These are phyloP conservation scores for Leucozona laternaria DNA, from an alignment of 2,888 invertebrate genomes.

Conservation along the genomic window DNA sequence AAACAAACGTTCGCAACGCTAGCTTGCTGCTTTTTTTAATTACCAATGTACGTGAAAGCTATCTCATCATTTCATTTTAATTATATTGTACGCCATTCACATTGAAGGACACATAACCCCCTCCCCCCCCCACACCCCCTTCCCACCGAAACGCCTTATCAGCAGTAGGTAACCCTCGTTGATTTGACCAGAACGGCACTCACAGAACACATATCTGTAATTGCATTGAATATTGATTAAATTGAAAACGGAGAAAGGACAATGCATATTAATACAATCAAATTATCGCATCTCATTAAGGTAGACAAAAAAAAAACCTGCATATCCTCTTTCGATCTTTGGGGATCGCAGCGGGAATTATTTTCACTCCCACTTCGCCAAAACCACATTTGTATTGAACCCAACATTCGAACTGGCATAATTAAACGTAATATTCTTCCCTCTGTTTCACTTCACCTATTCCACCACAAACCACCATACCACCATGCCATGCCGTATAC, in stretches of 20 bases:
- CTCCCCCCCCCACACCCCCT: neutral
- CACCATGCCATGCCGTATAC: too few species aligned
- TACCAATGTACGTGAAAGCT: conserved; percentile 63
- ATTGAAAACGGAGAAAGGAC: conserved; percentile 59
- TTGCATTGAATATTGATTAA: conserved; percentile 74
- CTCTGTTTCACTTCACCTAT: neutral
- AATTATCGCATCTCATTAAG: conserved; percentile 69
- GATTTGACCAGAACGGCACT: conserved; percentile 23
- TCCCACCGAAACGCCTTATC: neutral
- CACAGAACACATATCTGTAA: conserved; percentile 55
- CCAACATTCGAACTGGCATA: conserved; percentile 42
- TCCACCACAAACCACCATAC: neutral
- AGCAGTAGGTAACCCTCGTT: neutral
- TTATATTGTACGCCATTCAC: conserved; percentile 12
- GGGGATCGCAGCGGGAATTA: neutral
- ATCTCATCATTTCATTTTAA: conserved; percentile 70
- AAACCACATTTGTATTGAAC: conserved; percentile 16
- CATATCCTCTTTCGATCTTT: conserved; percentile 7
- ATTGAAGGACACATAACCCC: neutral
- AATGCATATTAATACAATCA: conserved; percentile 67
- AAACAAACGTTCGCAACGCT: neutral
- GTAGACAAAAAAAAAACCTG: conserved; percentile 18
- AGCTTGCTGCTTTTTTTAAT: conserved; percentile 25
- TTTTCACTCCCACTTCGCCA: neutral
- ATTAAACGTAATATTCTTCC: conserved; percentile 13